These are phyloP conservation scores for Catagonus wagneri DNA, from an alignment of 2,113 vertebrate genomes.

Conservation along the genomic window DNA sequence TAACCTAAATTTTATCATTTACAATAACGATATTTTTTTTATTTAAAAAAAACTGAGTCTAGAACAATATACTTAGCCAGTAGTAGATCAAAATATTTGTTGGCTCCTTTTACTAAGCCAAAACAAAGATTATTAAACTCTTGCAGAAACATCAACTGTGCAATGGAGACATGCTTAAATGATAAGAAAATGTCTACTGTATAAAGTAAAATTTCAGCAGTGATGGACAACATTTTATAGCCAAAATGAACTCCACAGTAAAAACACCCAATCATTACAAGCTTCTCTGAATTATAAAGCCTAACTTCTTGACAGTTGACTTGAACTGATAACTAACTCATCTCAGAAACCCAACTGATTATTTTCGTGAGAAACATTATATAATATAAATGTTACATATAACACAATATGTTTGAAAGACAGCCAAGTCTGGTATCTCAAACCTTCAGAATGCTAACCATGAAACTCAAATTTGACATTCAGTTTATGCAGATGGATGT, in stretches of 20 bases:
- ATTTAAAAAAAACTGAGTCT: neutral
- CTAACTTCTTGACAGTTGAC: neutral
- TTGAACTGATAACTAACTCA: neutral
- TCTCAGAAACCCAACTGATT: neutral
- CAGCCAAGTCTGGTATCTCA: neutral
- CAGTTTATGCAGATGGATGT: neutral
- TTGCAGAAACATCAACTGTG: neutral
- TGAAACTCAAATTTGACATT: neutral
- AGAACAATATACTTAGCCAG: neutral
- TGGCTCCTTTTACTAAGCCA: neutral
- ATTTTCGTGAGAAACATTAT: neutral
- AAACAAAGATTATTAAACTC: constrained; percentile 43
- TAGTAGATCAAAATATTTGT: neutral
- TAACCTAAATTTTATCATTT: constrained; percentile 33
- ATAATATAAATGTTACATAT: neutral
- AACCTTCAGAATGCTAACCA: neutral
- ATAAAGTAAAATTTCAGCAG: neutral
- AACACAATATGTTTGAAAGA: neutral
- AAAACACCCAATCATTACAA: neutral
- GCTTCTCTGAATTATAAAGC: neutral
- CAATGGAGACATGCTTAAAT: neutral
- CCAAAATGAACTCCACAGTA: neutral
- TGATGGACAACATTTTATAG: neutral
- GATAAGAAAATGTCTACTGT: neutral
- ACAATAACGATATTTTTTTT: neutral